A percentile compares a stretch with the other conserved stretches of the same genome.
Evolutionary conservation across 2,797 vertebrate species (phyloP).

Genomic region (Dallia pectoralis): DNA sequence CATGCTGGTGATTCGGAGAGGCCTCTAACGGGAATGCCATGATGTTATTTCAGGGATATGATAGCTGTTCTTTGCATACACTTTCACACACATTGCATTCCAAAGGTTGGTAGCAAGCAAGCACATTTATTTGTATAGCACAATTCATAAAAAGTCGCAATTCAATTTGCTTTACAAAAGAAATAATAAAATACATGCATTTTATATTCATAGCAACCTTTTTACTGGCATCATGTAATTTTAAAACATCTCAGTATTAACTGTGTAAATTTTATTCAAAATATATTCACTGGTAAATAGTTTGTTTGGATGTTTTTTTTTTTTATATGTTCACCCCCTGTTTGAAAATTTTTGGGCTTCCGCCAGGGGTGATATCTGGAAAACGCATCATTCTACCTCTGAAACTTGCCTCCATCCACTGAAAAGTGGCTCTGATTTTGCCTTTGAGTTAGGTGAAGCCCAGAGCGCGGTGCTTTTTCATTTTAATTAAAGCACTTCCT

Average conservation of each 20-base stretch:
- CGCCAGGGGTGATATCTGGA: background rate
- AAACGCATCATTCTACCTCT: background rate
- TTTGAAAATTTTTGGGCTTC: background rate
- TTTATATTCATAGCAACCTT: no score
- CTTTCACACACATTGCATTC: background rate
- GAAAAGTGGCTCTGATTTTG: conserved; percentile 11
- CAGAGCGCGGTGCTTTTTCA: conserved; percentile 9
- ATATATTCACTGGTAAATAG: no score
- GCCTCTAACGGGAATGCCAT: background rate
- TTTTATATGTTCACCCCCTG: background rate
- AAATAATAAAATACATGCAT: no score
- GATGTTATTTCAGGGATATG: background rate
- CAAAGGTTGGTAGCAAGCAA: no score
- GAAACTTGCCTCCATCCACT: background rate
- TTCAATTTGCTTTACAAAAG: no score
- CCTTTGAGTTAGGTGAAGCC: conserved; percentile 32
- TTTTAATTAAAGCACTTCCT: conserved; percentile 44
- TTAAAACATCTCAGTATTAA: no score
- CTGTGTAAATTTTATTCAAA: no score
- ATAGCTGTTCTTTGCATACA: background rate
- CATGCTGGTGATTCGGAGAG: background rate
- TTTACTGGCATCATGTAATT: no score
- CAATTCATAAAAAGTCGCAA: no score
- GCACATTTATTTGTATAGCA: no score
- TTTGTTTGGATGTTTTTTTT: background rate